These are phyloP conservation scores for Philereme vetulata DNA, from an alignment of 2,888 invertebrate species.

Conservation along the genomic window DNA sequence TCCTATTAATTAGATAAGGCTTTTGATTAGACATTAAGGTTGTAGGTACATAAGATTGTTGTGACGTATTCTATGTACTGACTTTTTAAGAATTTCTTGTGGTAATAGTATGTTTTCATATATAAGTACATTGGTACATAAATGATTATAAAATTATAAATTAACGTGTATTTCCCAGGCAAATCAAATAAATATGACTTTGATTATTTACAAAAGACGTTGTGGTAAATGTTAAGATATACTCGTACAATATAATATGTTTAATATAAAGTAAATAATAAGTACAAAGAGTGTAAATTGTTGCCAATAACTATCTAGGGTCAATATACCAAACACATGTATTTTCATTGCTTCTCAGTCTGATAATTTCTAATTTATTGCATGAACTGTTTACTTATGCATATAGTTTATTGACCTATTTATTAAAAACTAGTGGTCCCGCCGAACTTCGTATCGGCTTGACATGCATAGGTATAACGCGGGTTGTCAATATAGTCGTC, in stretches of 20 bases:
- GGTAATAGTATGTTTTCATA: background rate
- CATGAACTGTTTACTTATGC: constrained; percentile 26
- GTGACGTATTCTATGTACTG: constrained; percentile 27
- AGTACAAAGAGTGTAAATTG: constrained; percentile 7
- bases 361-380: constrained; percentile 58
- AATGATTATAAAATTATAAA: constrained; percentile 3
- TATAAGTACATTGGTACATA: background rate
- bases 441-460: too few species aligned
- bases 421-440: too few species aligned
- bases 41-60: constrained; percentile 25
- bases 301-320: constrained; percentile 32
- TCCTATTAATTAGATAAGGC: constrained; percentile 35
- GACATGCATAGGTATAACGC: too few species aligned
- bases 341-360: constrained; percentile 47
- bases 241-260: too few species aligned
- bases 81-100: constrained; percentile 13
- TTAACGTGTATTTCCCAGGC: constrained; percentile 9
- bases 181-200: background rate
- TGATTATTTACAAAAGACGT: background rate
- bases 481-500: too few species aligned
- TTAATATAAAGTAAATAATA: background rate
- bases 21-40: constrained; percentile 34
- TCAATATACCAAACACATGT: constrained; percentile 38
- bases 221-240: background rate
- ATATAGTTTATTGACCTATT: constrained; percentile 9